A percentile compares a stretch with the other conserved stretches of the same genome.
Evolutionary conservation across 2,888 invertebrate species (phyloP).

Genomic region (Slavum lentiscoides): DNA sequence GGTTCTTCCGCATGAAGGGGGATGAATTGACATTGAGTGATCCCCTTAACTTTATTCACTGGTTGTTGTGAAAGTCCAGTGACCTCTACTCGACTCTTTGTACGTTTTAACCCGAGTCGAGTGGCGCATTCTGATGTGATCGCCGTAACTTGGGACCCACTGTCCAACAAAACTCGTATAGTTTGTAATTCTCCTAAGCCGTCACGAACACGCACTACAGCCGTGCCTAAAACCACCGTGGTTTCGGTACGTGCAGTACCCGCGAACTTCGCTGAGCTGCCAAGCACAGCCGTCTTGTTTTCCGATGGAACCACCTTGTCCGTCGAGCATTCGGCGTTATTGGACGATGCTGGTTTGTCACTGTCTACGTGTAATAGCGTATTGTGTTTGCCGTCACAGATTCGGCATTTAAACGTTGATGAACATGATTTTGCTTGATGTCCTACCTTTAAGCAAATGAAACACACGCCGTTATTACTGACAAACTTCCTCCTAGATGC

Average conservation of each 20-base stretch:
- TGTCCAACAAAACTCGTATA: no score
- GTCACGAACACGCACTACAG: background rate
- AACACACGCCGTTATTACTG: constrained; percentile 1
- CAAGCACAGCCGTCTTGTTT: background rate
- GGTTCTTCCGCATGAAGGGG: no score
- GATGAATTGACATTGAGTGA: no score
- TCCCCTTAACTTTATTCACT: no score
- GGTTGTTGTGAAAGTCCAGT: no score
- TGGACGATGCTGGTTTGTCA: background rate
- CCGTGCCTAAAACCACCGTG: constrained; percentile 19
- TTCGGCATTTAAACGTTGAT: background rate
- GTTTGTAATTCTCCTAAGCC: constrained; percentile 1
- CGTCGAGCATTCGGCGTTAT: no score
- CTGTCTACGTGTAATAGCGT: background rate
- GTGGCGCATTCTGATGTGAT: no score
- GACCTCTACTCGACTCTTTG: no score
- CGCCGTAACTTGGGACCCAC: no score
- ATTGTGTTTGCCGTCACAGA: constrained; percentile 10
- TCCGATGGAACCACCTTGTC: background rate
- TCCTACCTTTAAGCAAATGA: background rate
- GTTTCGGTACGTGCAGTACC: constrained; percentile 5
- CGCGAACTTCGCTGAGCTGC: background rate
- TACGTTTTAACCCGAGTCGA: no score
- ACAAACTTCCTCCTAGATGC: background rate
- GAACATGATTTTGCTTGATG: background rate